Conservation (phyloP, 1,140 invertebrate genomes). For the Condylostylus longicornis region DNA sequence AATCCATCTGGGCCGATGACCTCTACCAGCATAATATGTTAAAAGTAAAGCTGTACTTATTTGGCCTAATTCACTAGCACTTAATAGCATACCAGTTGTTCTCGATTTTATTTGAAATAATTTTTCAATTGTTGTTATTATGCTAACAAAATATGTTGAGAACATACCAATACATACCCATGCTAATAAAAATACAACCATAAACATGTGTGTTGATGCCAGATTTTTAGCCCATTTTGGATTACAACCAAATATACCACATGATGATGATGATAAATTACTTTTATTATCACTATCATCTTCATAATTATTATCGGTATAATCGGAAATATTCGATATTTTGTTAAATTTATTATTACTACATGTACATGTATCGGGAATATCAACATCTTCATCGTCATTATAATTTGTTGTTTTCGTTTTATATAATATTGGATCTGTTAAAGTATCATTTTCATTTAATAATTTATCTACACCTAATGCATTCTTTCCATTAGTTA, state of each 20-base stretch:
- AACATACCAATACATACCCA: slow-evolving; percentile 89
- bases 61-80: slow-evolving; percentile 88
- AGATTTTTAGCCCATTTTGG: slow-evolving; percentile 59
- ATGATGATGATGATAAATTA: slow-evolving; percentile 37
- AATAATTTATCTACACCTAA: slow-evolving; percentile 24
- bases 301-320: slow-evolving; percentile 24
- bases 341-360: too few species aligned
- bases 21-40: slow-evolving; percentile 85
- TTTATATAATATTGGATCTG: slow-evolving; percentile 13
- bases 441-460: slow-evolving; percentile 27
- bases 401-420: slow-evolving; percentile 11
- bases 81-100: slow-evolving; percentile 84
- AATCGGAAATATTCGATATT: slow-evolving; percentile 17
- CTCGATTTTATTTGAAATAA: slow-evolving; percentile 89
- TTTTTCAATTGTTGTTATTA: slow-evolving; percentile 94
- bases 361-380: too few species aligned
- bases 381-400: slow-evolving; percentile 1
- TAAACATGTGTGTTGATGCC: slow-evolving; percentile 77
- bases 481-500: slow-evolving; percentile 15
- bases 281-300: slow-evolving; percentile 31
- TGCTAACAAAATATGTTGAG: slow-evolving; percentile 89
- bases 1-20: slow-evolving; percentile 92
- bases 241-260: slow-evolving; percentile 51
- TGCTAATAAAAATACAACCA: slow-evolving; percentile 72
- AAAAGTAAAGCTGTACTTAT: slow-evolving; percentile 75